Evolutionary conservation across 2,113 vertebrate species (phyloP), one percentile per base, ranked within the genome.

Genomic region (Pampusana beccarii): DNA sequence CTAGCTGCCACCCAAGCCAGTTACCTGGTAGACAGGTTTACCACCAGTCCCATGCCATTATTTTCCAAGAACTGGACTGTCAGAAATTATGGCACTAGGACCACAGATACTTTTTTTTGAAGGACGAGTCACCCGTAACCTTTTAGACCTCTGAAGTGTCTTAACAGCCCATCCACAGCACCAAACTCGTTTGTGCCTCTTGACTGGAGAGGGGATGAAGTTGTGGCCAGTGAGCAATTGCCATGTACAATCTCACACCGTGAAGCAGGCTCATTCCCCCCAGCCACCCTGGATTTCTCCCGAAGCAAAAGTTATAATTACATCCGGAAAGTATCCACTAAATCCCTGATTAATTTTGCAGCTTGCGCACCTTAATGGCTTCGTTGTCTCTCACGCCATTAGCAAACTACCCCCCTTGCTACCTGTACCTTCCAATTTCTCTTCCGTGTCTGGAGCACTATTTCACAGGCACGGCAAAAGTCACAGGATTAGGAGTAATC

Each of bases 181-280:
- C 51, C 72, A 70, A 54, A 56, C 29, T 62, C 70, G 31, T 44
- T 29, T 72, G 15, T 16, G 17, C 44, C 74, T 78, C 75, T 13
- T 10, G 10, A 56, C 33, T 56, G 28, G 29, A 73, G 40, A 58
- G 1, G 4, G 77, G 53, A 67, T 1, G 0, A 80, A 89, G 26
- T 1, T 25, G 33, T 10, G 25, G 79, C n/a, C 62, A 62, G 62
- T 28, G 24, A 86, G 46, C 53, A 90, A 73, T 1, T 21, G 28
- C 36, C 9, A 29, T 1, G 1, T 13, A 61, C 1, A 2, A 58
- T 29, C 70, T 44, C 11, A 0, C 16, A 65, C 40, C 0, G 0
- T 1, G 0, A 81, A 69, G 44, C 15, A 13, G 26, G 57, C 21
- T 86, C 19, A 3, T 36, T 21, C 38, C 75, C 40, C 26, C 15